phyloP scores from a whole-genome alignment of 1,140 invertebrate genomes.

The Lerema accius region DNA sequence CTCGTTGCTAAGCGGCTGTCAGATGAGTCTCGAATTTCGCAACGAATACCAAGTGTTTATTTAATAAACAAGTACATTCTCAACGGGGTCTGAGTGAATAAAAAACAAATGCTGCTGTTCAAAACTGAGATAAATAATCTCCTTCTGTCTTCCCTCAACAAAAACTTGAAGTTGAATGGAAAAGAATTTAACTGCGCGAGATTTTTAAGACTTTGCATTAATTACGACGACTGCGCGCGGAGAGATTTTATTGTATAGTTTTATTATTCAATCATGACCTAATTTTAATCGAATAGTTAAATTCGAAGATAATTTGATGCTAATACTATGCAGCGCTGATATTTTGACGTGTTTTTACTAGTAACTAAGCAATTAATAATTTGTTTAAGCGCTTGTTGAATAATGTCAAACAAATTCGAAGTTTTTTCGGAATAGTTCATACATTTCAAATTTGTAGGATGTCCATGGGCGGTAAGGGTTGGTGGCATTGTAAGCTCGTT shows the following conservation, averaged over 20 bases:
- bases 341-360: conserved; percentile 10
- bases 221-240: conserved; percentile 17
- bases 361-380: no score
- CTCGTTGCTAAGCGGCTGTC: background rate
- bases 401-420: no score
- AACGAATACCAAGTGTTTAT: conserved; percentile 22
- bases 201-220: conserved; percentile 31
- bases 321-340: no score
- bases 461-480: no score
- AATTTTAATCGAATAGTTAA: background rate
- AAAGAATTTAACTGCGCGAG: conserved; percentile 19
- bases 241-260: conserved; percentile 22
- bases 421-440: no score
- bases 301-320: background rate
- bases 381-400: no score
- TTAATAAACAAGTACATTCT: conserved; percentile 34
- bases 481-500: no score
- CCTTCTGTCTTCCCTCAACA: conserved; percentile 9
- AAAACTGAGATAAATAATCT: conserved; percentile 29
- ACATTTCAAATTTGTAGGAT: no score
- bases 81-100: conserved; percentile 28
- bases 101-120: conserved; percentile 24
- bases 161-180: conserved; percentile 17
- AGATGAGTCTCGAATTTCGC: conserved; percentile 12
- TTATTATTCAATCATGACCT: conserved; percentile 13